Percentiles rank a stretch among this genome's conserved stretches.
These are phyloP conservation scores for Fragum fragum DNA, from an alignment of 2,888 invertebrate genomes.

Conservation along the genomic window DNA sequence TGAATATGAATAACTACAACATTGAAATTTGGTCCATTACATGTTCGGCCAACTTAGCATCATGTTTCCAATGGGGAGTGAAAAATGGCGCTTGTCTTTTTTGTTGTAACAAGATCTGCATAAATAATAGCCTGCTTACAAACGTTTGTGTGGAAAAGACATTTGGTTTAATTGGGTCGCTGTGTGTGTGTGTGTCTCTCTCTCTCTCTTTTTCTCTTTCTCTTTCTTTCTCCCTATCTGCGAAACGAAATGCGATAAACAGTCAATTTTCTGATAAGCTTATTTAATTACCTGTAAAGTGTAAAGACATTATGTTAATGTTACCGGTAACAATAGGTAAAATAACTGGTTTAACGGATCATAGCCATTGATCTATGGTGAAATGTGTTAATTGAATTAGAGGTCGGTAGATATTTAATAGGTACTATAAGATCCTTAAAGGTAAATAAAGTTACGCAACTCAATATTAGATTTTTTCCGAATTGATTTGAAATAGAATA, in stretches of 20 bases:
- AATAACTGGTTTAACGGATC: slow-evolving; percentile 1
- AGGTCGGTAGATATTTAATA: background rate
- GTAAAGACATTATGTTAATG: slow-evolving; percentile 9
- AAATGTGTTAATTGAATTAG: slow-evolving; percentile 21
- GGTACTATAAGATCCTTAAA: background rate
- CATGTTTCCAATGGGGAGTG: too few species aligned
- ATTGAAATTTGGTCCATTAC: too few species aligned
- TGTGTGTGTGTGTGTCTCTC: too few species aligned
- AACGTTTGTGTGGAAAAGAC: too few species aligned
- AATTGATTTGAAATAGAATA: background rate
- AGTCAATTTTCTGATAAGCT: background rate
- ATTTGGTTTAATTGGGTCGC: too few species aligned
- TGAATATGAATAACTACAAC: too few species aligned
- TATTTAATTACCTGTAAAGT: slow-evolving; percentile 11
- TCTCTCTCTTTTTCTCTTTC: too few species aligned
- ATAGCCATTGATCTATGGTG: background rate
- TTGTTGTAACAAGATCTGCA: too few species aligned
- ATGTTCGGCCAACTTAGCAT: too few species aligned
- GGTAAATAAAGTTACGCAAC: background rate
- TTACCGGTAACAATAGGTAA: background rate
- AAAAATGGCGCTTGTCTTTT: too few species aligned
- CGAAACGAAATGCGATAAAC: background rate
- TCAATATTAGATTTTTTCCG: background rate
- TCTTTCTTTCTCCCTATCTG: too few species aligned
- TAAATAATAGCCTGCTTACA: too few species aligned